These are phyloP conservation scores for Enteromius fasciolatus DNA, from an alignment of 2,797 vertebrate species.

Conservation along the genomic window DNA sequence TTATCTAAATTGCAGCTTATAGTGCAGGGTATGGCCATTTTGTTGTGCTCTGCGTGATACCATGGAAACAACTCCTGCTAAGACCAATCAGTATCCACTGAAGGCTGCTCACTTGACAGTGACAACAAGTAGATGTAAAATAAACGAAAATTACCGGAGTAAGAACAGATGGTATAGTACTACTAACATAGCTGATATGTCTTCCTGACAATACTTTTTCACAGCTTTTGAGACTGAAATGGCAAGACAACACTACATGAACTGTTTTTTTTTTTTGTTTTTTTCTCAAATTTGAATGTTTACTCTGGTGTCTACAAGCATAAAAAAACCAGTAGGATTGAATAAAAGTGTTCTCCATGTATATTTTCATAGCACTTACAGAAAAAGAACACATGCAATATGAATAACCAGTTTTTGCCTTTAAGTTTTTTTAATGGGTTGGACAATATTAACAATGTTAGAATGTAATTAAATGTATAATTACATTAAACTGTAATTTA, in stretches of 20 bases:
- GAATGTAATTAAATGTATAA: background rate
- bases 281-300: background rate
- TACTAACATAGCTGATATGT: constrained; percentile 1
- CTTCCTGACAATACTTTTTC: constrained; percentile 22
- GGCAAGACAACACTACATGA: background rate
- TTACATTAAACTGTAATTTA: background rate
- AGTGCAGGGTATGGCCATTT: constrained; percentile 7
- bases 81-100: constrained; percentile 21
- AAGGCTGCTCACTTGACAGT: constrained; percentile 36
- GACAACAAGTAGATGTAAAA: constrained; percentile 33
- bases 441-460: background rate
- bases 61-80: constrained; percentile 38
- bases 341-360: background rate
- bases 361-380: constrained; percentile 3
- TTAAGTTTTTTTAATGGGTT: too few relatives aligned
- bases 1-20: constrained; percentile 41
- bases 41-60: constrained; percentile 30
- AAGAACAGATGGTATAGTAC: constrained; percentile 22
- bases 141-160: constrained; percentile 18
- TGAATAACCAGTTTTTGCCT: background rate
- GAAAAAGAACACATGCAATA: background rate
- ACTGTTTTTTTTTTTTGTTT: background rate
- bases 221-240: background rate
- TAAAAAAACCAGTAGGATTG: background rate
- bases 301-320: background rate